Evolutionary conservation across 1,140 invertebrate genomes (phyloP), one percentile per base, ranked within the genome.

Genomic region (Acromyrmex charruanus): DNA sequence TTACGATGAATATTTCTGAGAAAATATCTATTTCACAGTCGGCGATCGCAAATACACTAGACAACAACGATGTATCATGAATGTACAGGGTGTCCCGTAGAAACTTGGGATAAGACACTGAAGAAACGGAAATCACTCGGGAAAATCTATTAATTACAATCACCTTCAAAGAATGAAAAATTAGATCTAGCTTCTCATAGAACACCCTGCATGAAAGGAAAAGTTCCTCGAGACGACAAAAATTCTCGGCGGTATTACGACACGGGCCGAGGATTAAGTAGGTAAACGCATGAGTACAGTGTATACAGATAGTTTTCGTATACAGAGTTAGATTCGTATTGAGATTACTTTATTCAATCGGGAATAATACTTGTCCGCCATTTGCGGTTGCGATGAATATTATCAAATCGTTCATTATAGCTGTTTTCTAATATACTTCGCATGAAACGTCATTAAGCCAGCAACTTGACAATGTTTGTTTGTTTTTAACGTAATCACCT

Each of bases 401-500:
- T 92, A 89, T 88, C 77, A 44, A 88, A 72, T 90, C 87, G 74
- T 72, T 55, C 55, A 79, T 85, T 69, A 71, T 69, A 35, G 55
- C 25, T 69, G 75, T 51, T 88, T 44, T 79, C 87, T 87, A 81
- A 86, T 87, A 51, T 91, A 91, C 66, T 84, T 86, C 86, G 82
- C 90, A 90, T 69, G 90, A 91, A 91, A 94, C 90, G 81, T 92
- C 91, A 91, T 89, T 92, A 93, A 91, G 89, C 81, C 92, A 93
- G 92, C 91, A 92, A 91, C 85, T 92, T 92, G 93, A 91, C 92
- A 94, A 89, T 92, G 91, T 94, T 93, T 94, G 91, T 93, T 94
- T 94, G 91, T 88, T 91, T 93, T 94, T 94, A 95, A 93, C 94
- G 93, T 94, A 94, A 94, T 95, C 95, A 96, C 96, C 96, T 96